Base-by-base conservation (phyloP, 1,140 invertebrate genomes). In the Stratiolaelaps scimitus region DNA sequence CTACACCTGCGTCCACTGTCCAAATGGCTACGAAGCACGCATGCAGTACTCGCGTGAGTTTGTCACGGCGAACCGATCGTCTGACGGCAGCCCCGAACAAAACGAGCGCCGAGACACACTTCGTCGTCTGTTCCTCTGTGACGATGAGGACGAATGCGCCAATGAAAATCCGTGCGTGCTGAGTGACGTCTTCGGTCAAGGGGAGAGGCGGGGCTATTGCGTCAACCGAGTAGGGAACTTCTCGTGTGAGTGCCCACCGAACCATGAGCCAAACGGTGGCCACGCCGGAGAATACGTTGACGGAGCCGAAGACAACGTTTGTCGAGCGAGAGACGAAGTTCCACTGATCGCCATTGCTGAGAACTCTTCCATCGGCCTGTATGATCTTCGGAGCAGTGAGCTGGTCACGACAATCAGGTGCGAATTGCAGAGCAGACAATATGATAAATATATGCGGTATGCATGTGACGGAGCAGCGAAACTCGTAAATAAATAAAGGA, bases 171-270 rank as follows among this genome's bases (percentile, higher is more conserved):
- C 15, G 34, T 60, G 53, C 23, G 23, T 40, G 4, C 10, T 10
- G 4, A 10, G 34, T 4, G 10, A 40, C 34, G 10, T 40, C 4
- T 40, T 6, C 10, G 34, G 10, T 10, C 34, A 40, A 40, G n/a
- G n/a, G n/a, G 10, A 4, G 34, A 40, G 34, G 34, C 4, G 10
- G 10, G 10, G 15, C 1, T 26, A 29, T n/a, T 60, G 53, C 53
- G 26, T 60, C 15, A 60, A 60, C 20, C 20, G 23, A 23, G 23
- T 60, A 15, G 53, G 53, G 10, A 34, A 23, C 2, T 60, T 15
- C 34, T 60, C 53, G 2, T 60, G 53, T 60, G n/a, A 60, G 23
- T 60, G 53, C 26, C 53, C 53, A 5, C 53, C 53, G 2, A 60
- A 60, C 34, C 53, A 60, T 34, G 53, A 17, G 53, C 34, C 5